phyloP scores from a whole-genome alignment of 2,797 vertebrate genomes.

The Carcharodon carcharias region DNA sequence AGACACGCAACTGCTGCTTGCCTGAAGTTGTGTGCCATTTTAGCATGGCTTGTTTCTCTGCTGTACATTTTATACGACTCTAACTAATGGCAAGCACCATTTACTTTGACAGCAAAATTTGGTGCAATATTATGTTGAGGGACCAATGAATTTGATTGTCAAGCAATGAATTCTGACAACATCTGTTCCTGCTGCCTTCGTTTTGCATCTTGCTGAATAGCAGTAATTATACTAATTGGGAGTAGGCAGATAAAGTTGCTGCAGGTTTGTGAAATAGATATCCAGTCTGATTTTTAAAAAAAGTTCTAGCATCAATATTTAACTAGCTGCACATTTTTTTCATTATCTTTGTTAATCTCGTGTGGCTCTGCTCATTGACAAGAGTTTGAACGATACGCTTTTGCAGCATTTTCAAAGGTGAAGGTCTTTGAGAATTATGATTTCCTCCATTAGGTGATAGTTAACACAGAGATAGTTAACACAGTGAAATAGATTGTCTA shows the following conservation, averaged over 20 bases:
- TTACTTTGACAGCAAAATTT: not conserved
- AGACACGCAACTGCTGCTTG: not conserved
- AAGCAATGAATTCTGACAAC: not conserved
- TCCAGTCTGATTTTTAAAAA: not conserved
- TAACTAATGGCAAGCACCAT: not conserved
- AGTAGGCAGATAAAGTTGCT: not conserved
- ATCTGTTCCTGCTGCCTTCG: not conserved
- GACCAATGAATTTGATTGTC: not conserved
- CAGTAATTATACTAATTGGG: not conserved
- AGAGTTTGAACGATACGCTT: too few relatives aligned
- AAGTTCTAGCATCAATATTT: not conserved
- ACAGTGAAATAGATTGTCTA: not conserved
- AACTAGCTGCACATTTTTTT: not conserved
- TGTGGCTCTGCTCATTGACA: not conserved
- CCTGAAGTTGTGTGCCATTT: not conserved
- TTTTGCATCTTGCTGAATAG: not conserved
- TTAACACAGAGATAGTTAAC: not conserved
- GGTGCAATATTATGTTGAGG: not conserved
- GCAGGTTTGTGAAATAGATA: not conserved
- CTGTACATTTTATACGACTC: not conserved
- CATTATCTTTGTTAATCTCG: not conserved
- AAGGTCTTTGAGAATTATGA: not conserved
- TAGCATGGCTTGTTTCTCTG: not conserved
- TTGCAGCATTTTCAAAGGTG: not conserved
- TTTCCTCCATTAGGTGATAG: not conserved